These are phyloP conservation scores for Ophioninae sp. DNA, from an alignment of 2,888 invertebrate species.

Conservation along the genomic window DNA sequence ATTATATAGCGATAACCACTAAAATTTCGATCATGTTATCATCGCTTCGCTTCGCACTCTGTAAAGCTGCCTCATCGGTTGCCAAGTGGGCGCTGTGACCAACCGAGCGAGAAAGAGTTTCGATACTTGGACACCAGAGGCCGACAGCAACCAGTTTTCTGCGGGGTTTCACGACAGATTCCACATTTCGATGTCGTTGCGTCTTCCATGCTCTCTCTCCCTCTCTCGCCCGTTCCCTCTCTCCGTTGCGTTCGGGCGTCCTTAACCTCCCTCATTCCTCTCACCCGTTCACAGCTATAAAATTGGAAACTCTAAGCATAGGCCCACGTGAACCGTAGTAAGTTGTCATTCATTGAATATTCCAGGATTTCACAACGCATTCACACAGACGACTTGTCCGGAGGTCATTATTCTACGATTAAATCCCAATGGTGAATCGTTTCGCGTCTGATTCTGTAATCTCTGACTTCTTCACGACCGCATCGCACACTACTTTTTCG, in stretches of 20 bases:
- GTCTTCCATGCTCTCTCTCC: not conserved
- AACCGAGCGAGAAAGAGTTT: constrained; percentile 71
- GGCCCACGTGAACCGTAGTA: constrained; percentile 43
- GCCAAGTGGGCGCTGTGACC: constrained; percentile 77
- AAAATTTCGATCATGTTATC: not conserved
- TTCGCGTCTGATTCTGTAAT: not conserved
- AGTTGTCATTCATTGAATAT: not conserved
- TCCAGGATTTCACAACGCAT: not conserved
- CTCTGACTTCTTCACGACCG: not conserved
- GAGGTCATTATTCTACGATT: not conserved
- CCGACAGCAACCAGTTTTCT: constrained; percentile 29
- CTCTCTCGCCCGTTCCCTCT: not conserved
- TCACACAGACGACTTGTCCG: not conserved
- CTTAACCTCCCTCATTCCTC: constrained; percentile 67
- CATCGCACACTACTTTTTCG: not conserved
- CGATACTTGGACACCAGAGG: constrained; percentile 69
- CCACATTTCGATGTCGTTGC: constrained; percentile 10
- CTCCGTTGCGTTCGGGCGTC: constrained; percentile 20
- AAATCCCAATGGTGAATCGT: not conserved
- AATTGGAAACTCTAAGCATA: constrained; percentile 64
- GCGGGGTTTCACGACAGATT: too few species aligned
- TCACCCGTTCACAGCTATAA: constrained; percentile 66
- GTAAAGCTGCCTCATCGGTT: constrained; percentile 74
- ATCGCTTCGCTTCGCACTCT: not conserved
- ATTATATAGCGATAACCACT: not conserved